These are phyloP conservation scores for Helicolenus hilgendorfi DNA, from an alignment of 2,797 vertebrate genomes.

Conservation along the genomic window DNA sequence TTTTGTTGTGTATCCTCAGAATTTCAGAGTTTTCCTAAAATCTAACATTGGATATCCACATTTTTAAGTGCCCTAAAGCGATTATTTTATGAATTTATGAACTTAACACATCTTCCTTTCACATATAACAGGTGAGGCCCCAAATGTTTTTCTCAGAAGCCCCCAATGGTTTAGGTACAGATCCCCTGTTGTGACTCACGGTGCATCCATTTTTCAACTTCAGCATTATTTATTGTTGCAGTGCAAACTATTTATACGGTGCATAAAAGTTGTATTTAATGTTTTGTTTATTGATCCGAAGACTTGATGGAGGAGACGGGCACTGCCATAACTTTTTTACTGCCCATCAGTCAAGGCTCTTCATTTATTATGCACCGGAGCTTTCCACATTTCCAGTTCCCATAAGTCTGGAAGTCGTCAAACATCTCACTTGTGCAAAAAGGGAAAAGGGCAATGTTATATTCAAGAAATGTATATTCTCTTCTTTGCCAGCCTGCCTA, in stretches of 20 bases:
- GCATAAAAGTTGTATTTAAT: conserved; percentile 34
- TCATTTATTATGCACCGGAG: conserved; percentile 68
- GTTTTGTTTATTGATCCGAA: conserved; percentile 47
- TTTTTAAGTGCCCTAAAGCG: too few species aligned
- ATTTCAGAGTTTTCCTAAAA: too few species aligned
- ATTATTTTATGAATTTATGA: too few species aligned
- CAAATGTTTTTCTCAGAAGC: too few species aligned
- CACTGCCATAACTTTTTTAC: conserved; percentile 39
- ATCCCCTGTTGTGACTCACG: background rate
- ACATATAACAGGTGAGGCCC: too few species aligned
- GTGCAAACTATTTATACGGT: conserved; percentile 28
- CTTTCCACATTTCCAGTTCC: conserved; percentile 52
- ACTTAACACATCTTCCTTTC: too few species aligned
- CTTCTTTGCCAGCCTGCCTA: background rate
- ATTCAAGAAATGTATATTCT: background rate
- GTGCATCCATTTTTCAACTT: background rate
- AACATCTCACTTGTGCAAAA: conserved; percentile 2
- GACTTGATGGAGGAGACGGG: conserved; percentile 40
- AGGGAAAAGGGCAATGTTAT: background rate
- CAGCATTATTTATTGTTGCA: background rate
- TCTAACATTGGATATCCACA: too few species aligned
- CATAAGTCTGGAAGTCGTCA: conserved; percentile 27
- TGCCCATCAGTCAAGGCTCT: conserved; percentile 46
- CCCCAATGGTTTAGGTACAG: background rate
- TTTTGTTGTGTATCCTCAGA: too few species aligned